A percentile compares a stretch with the other conserved stretches of the same genome.
phyloP scores from a whole-genome alignment of 2,113 vertebrate genomes.

The Neolamprologus fasciatus region DNA sequence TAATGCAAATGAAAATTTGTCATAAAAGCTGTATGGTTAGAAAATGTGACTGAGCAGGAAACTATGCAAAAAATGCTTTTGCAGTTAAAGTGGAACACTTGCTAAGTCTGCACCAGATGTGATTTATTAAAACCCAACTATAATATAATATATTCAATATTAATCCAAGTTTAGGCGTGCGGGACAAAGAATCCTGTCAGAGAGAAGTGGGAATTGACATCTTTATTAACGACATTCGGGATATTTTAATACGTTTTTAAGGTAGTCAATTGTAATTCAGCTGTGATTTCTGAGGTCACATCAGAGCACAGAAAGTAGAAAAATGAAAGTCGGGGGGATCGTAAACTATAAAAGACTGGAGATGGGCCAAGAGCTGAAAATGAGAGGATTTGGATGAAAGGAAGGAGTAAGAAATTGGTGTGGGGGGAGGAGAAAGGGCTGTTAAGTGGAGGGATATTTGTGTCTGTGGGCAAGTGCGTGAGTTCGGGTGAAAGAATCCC shows the following conservation, averaged over 20 bases:
- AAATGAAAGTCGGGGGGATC: neutral
- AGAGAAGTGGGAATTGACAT: neutral
- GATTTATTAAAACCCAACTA: neutral
- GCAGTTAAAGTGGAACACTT: neutral
- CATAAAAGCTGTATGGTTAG: neutral
- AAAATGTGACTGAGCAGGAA: neutral
- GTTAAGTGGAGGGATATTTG: neutral
- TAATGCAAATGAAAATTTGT: neutral
- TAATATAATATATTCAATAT: neutral
- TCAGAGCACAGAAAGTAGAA: neutral
- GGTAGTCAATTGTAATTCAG: neutral
- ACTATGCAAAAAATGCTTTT: neutral
- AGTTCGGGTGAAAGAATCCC: neutral
- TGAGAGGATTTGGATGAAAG: neutral
- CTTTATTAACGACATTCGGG: conserved; percentile 6
- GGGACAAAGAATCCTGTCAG: conserved; percentile 3
- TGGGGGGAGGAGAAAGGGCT: neutral
- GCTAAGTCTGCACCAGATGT: neutral
- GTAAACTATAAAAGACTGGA: neutral
- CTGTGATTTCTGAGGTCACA: neutral
- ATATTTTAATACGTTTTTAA: neutral
- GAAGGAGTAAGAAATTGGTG: neutral
- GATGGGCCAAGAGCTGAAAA: neutral
- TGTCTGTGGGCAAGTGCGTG: neutral
- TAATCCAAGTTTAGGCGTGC: neutral